These are phyloP conservation scores for Empidonax traillii DNA, from an alignment of 2,113 vertebrate genomes.

Conservation along the genomic window DNA sequence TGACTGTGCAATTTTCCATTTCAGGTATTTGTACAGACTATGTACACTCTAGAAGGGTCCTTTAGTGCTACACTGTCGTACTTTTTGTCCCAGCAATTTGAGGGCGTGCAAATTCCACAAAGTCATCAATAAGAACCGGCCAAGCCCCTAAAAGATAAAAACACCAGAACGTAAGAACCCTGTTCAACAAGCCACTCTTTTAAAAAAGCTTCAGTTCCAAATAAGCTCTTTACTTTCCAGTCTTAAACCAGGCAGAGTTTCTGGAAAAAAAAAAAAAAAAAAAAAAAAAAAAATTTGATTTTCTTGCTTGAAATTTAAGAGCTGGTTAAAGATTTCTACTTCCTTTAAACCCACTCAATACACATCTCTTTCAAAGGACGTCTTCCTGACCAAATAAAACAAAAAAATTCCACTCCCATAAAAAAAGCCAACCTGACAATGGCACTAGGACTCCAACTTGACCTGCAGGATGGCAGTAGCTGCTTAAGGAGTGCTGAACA, in stretches of 20 bases:
- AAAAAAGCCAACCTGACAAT: not conserved
- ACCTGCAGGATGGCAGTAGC: not conserved
- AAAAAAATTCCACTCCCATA: not conserved
- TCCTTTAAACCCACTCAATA: not conserved
- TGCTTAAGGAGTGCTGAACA: accelerated
- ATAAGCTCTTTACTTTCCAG: not conserved
- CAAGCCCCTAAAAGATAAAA: constrained; percentile 75
- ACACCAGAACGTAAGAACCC: not conserved
- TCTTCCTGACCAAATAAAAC: not conserved
- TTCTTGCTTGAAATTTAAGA: not conserved
- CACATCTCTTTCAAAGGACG: not conserved
- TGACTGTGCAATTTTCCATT: constrained; percentile 85
- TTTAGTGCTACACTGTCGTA: constrained; percentile 85
- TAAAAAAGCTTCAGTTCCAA: not conserved
- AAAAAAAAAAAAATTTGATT: accelerated
- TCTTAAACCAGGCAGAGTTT: not conserved
- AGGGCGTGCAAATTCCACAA: constrained; percentile 91
- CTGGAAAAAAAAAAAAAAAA: not conserved
- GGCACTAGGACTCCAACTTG: not conserved
- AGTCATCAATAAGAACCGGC: constrained; percentile 90
- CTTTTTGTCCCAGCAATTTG: constrained; percentile 90
- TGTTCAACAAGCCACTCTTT: not conserved
- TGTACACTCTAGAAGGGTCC: constrained; percentile 81
- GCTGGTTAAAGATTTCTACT: not conserved
- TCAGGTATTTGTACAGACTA: constrained; percentile 85